Conservation (phyloP, 2,797 vertebrate genomes). For the Nasua narica region DNA sequence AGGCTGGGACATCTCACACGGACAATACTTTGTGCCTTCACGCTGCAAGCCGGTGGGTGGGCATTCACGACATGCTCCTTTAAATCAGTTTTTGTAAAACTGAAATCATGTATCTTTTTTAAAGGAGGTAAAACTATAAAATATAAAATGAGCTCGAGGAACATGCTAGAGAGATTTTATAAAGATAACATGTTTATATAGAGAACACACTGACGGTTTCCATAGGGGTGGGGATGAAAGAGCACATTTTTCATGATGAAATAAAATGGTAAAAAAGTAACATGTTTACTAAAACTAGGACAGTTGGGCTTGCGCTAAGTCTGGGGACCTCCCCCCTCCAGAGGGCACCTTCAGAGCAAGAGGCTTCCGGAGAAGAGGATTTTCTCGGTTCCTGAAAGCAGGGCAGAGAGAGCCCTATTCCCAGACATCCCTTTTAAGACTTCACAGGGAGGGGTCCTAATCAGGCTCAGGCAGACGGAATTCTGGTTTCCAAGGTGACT, state of each 20-base stretch:
- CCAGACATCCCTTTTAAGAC: too few species aligned
- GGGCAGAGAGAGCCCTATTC: too few species aligned
- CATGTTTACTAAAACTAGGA: background rate
- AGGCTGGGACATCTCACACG: background rate
- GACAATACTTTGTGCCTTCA: rapidly evolving
- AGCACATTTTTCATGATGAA: background rate
- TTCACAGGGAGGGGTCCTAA: background rate
- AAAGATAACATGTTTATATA: background rate
- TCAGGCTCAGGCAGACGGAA: background rate
- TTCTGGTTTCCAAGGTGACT: background rate
- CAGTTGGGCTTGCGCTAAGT: background rate
- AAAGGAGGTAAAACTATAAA: background rate
- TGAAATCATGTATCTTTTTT: background rate
- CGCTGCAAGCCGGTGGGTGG: rapidly evolving
- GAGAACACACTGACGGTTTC: background rate
- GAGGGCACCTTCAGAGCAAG: background rate
- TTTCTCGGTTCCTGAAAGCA: background rate
- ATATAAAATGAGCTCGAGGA: background rate
- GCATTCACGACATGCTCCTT: background rate
- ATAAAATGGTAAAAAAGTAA: background rate
- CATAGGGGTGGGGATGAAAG: background rate
- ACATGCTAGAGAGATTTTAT: background rate
- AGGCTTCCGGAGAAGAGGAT: background rate
- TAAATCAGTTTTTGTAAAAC: background rate
- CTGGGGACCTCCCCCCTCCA: background rate